Evolutionary conservation across 2,888 invertebrate genomes (phyloP).

Genomic region (Nymphalis c-album): DNA sequence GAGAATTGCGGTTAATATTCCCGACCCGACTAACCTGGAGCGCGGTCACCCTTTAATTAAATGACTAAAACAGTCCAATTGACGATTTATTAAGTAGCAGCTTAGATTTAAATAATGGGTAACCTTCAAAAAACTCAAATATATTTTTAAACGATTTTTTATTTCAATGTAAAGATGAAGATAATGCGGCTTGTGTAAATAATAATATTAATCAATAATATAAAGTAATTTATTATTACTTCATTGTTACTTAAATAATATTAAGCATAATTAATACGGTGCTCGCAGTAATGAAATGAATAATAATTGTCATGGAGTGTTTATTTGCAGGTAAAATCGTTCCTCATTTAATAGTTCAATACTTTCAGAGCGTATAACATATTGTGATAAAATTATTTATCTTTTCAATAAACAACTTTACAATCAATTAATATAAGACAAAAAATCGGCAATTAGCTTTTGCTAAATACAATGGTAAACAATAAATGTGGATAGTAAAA

Average conservation of each 20-base stretch:
- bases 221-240: background rate
- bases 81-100: slow-evolving; percentile 64
- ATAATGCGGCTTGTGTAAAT: background rate
- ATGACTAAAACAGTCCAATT: slow-evolving; percentile 76
- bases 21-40: slow-evolving; percentile 72
- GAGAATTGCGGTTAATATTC: slow-evolving; percentile 81
- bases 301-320: slow-evolving; percentile 8
- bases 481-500: slow-evolving; percentile 65
- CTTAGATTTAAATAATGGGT: slow-evolving; percentile 18
- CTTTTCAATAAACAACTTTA: slow-evolving; percentile 7
- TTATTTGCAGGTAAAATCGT: slow-evolving; percentile 3
- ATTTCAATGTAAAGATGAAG: too few species aligned
- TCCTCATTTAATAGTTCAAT: slow-evolving; percentile 7
- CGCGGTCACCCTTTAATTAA: slow-evolving; percentile 75
- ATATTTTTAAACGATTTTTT: background rate
- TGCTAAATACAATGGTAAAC: slow-evolving; percentile 43
- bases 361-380: background rate
- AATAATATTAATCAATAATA: background rate
- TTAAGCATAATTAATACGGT: background rate
- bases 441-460: slow-evolving; percentile 36
- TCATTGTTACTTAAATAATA: slow-evolving; percentile 1
- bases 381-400: background rate
- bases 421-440: slow-evolving; percentile 32
- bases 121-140: background rate
- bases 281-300: background rate